Base-by-base conservation (phyloP, 2,888 invertebrate genomes). In the Tachystola acroxantha region DNA sequence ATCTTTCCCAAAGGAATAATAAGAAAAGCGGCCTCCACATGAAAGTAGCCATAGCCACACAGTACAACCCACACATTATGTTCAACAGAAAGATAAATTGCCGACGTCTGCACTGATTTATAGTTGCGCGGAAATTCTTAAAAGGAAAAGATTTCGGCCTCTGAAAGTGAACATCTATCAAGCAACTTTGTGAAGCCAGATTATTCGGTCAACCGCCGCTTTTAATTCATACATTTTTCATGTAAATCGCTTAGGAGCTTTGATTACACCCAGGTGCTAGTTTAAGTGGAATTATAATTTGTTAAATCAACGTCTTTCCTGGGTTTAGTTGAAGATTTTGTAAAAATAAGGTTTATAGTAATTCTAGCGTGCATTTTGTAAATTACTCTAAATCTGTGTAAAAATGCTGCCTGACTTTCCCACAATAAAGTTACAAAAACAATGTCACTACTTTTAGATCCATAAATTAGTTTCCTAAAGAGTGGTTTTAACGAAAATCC, bases 31-130 rank as follows among this genome's bases (percentile, higher is more conserved):
- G 31, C 29, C 34, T 33, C 38, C 32, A 26, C 32, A 39, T 38
- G 29, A 26, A 22, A 10, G 20, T 19, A 22, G 22, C 13, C 12
- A 32, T 36, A 44, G 36, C 16, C 16, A 16, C 6, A 6, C 16
- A 6, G 16, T 16, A 16, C 16, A 16, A 42, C 46, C 42, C 46
- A 48, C 40, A 50, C 57, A 50, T 59, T 47, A 53, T 53, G 47
- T 54, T 51, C 43, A 38, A 25, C 41, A 41, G 46, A 44, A 52
- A 72, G 66, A 75, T 74, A 71, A 70, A 75, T 75, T 51, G 58
- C 54, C 20, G 32, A 32, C 48, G 55, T 53, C 57, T 48, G 33
- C 53, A 32, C 61, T 69, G 74, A 75, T 75, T 75, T 71, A 75
- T 75, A 50, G 59, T 49, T 46, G 45, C 42, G 46, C 43, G 44